A percentile compares a stretch with the other conserved stretches of the same genome.
phyloP scores from a whole-genome alignment of 1,140 invertebrate species.

The Calliphora vicina region DNA sequence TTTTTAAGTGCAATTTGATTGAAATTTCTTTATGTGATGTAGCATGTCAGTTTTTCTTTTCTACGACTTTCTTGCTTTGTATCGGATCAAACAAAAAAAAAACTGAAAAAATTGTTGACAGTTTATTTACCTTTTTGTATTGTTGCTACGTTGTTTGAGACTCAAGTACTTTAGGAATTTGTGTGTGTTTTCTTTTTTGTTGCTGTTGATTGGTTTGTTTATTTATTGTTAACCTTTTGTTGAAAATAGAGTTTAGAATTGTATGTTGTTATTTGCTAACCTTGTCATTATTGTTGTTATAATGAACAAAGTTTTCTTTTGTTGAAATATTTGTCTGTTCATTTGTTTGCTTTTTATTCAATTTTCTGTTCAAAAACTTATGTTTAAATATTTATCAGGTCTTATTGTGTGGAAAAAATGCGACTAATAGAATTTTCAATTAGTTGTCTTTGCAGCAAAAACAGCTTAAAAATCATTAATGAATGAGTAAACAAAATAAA shows the following conservation, averaged over 20 bases:
- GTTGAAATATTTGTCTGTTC: neutral
- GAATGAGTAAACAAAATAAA: neutral
- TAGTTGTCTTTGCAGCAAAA: no score
- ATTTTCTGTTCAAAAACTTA: no score
- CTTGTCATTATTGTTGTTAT: no score
- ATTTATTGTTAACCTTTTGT: slow-evolving; percentile 1
- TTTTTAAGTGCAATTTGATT: slow-evolving; percentile 35
- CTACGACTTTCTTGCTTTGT: neutral
- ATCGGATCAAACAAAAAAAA: no score
- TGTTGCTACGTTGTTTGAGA: neutral
- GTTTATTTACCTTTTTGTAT: no score
- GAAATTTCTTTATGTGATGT: slow-evolving; percentile 5
- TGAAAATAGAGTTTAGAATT: neutral
- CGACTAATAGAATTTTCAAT: neutral
- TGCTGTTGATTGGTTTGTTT: neutral
- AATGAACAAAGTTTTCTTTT: neutral
- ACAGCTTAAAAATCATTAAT: no score
- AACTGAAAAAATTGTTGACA: no score
- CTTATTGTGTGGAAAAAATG: neutral
- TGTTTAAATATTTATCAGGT: neutral
- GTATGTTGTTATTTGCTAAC: neutral
- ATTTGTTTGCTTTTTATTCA: no score
- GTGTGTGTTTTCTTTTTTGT: neutral
- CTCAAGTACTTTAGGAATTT: neutral
- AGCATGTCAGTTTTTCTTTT: neutral